These are phyloP conservation scores for Pelagia noctiluca DNA, from an alignment of 30 jellyfish, hydroid and myxozoan species.

Conservation along the genomic window DNA sequence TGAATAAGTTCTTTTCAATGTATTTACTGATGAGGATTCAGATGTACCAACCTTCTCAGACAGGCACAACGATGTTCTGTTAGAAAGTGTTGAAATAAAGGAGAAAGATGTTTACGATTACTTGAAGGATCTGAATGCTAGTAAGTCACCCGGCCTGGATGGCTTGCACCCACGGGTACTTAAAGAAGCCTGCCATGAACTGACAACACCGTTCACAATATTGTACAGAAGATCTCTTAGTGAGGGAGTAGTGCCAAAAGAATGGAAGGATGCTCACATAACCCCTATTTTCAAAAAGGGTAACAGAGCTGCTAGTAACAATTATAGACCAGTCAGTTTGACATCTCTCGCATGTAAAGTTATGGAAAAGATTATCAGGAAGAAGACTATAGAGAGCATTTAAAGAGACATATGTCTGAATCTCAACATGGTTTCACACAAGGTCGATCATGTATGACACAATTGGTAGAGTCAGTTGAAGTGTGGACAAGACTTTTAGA, in stretches of 20 bases:
- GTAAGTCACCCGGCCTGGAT: constrained; percentile 14
- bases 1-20: constrained; percentile 39
- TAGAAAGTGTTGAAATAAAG: constrained; percentile 33
- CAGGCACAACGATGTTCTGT: constrained; percentile 36
- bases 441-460: constrained; percentile 1
- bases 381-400: neutral
- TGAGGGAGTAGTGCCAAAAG: constrained; percentile 19
- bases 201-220: constrained; percentile 26
- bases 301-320: constrained; percentile 7
- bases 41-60: constrained; percentile 27
- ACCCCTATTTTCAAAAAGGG: constrained; percentile 51
- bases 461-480: neutral
- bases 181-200: constrained; percentile 30
- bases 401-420: neutral
- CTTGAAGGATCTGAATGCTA: constrained; percentile 13
- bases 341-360: constrained; percentile 34
- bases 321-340: constrained; percentile 46
- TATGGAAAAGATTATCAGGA: constrained; percentile 14
- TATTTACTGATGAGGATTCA: constrained; percentile 4
- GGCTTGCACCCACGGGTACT: constrained; percentile 15
- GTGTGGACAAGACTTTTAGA: constrained; percentile 9
- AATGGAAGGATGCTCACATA: constrained; percentile 10
- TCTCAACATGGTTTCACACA: neutral
- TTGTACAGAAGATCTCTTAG: constrained; percentile 15
- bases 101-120: constrained; percentile 25